phyloP scores from a whole-genome alignment of 2,888 invertebrate species.

The Limnephilus marmoratus region DNA sequence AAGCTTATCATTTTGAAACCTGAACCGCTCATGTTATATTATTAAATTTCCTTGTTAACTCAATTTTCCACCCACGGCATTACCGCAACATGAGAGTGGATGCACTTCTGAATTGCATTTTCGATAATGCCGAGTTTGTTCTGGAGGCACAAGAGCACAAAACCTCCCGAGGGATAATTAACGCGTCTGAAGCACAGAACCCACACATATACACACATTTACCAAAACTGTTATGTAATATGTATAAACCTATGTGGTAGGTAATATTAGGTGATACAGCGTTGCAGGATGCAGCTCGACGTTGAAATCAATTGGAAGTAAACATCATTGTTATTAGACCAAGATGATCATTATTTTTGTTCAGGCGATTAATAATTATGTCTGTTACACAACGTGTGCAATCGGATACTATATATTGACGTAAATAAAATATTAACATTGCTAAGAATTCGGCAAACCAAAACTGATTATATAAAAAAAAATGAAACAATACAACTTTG shows the following conservation, averaged over 20 bases:
- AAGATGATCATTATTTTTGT: background rate
- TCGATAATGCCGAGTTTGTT: constrained; percentile 50
- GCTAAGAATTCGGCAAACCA: no score
- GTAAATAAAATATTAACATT: no score
- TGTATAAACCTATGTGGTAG: background rate
- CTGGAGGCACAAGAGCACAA: constrained; percentile 27
- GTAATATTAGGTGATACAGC: background rate
- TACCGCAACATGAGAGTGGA: background rate
- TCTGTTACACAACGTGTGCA: no score
- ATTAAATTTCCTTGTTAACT: background rate
- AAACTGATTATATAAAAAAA: no score
- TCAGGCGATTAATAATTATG: background rate
- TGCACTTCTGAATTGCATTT: constrained; percentile 22
- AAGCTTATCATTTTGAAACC: background rate
- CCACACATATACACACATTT: background rate
- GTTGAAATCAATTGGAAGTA: background rate
- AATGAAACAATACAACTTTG: no score
- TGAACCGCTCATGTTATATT: background rate
- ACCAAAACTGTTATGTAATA: background rate
- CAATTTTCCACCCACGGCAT: background rate
- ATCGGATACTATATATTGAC: no score
- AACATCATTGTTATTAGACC: background rate
- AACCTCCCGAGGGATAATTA: constrained; percentile 61
- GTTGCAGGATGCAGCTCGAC: background rate
- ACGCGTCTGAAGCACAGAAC: constrained; percentile 59